Conservation (phyloP, 2,888 invertebrate species). For the Harpalus rubripes region DNA sequence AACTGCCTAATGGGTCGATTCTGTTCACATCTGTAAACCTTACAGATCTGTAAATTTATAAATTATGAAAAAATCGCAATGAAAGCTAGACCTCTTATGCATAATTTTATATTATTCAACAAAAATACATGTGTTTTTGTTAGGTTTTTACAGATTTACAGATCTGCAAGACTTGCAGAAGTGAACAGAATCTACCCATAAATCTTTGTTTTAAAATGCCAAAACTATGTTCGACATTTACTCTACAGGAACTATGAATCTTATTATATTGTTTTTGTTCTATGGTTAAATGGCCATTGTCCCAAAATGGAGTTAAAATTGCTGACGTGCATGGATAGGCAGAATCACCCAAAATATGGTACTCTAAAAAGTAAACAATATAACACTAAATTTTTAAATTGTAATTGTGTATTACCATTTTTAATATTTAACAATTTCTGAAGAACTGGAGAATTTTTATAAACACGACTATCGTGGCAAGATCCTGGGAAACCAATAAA, state of each 20-base stretch:
- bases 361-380: neutral
- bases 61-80: too few species aligned
- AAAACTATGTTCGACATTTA: constrained; percentile 58
- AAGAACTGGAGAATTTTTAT: neutral
- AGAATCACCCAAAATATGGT: constrained; percentile 46
- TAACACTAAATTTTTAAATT: neutral
- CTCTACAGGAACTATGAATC: constrained; percentile 41
- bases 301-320: constrained; percentile 45
- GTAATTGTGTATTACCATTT: neutral
- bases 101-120: too few species aligned
- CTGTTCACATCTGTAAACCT: too few species aligned
- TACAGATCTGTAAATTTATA: too few species aligned
- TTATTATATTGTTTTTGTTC: constrained; percentile 57
- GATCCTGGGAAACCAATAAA: constrained; percentile 12
- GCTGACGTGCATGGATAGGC: constrained; percentile 39
- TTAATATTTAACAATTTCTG: neutral
- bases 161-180: too few species aligned
- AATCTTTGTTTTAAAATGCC: constrained; percentile 55
- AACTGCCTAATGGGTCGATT: too few species aligned
- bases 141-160: too few species aligned
- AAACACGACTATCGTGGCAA: neutral
- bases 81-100: too few species aligned
- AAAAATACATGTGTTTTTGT: too few species aligned
- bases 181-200: too few species aligned
- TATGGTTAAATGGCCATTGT: constrained; percentile 55